Evolutionary conservation across 2,888 invertebrate genomes (phyloP), one percentile per base, ranked within the genome.

Genomic region (Caenorhabditis macrosperma): DNA sequence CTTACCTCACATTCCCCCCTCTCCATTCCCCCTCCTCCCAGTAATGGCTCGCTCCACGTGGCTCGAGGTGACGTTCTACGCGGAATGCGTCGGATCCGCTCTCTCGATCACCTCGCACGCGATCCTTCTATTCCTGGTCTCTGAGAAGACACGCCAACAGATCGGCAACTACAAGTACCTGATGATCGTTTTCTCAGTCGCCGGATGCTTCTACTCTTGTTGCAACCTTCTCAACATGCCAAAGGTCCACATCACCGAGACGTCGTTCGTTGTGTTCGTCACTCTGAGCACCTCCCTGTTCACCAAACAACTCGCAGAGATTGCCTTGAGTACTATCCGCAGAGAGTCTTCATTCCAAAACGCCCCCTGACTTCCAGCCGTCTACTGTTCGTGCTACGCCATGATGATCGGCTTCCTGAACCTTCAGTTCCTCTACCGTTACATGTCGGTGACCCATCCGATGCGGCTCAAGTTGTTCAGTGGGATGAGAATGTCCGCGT

Each of bases 331-430:
- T 74, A 20, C 24, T 24, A 54, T 26, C 3, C 2, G 6, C 15
- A 24, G 55, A 12, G n/a, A 26, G 38, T 10, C 15, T 38, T 52
- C 17, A 30, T 28, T 2, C 17, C 22, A 26, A 48, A 22, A 26
- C 10, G 2, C 3, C 15, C 38, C 38, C n/a, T n/a, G 7, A 35
- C 1, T 66, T 75, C 15, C 63, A 77, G 76, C 76, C 15, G 3
- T 69, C 48, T 68, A 77, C 41, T 77, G 76, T 26, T 77, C 76
- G 7, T 77, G 68, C 20, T 77, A 77, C 41, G 76, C 64, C 1
- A 68, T 77, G 68, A 46, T 64, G 20, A 50, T 77, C 9, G 55
- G 63, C 0, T 28, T 77, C 1, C 24, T 77, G 5, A 57, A 63
- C 7, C 22, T 67, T 22, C 76, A 77, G 28, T 77, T 77, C 48